Conservation (phyloP, 1,140 invertebrate genomes). For the Matsumurasca onukii region DNA sequence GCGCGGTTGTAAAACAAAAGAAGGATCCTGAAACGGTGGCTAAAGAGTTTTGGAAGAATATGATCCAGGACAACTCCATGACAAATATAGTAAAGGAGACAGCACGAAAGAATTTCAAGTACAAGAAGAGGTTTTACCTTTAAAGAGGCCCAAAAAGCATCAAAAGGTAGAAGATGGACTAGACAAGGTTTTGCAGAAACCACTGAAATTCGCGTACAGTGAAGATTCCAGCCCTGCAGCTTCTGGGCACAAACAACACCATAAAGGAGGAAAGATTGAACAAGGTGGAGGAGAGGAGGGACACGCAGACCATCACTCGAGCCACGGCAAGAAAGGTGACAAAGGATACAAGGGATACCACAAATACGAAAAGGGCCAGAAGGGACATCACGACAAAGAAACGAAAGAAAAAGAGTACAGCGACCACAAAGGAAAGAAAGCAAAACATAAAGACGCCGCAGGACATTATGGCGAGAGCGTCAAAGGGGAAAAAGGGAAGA, state of each 20-base stretch:
- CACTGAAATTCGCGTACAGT: conserved; percentile 25
- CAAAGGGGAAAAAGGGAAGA: conserved; percentile 47
- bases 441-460: conserved; percentile 47
- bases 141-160: conserved; percentile 32
- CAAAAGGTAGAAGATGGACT: conserved; percentile 15
- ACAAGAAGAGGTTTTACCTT: not conserved
- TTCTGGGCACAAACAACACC: conserved; percentile 27
- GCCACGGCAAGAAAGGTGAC: conserved; percentile 45
- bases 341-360: conserved; percentile 49
- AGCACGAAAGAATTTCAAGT: not conserved
- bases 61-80: not conserved
- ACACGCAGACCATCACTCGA: conserved; percentile 43
- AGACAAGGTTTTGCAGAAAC: conserved; percentile 14
- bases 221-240: conserved; percentile 23
- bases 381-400: conserved; percentile 49
- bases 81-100: not conserved
- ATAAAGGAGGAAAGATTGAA: conserved; percentile 39
- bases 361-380: conserved; percentile 47
- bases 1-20: conserved; percentile 17
- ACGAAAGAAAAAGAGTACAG: conserved; percentile 46
- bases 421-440: conserved; percentile 45
- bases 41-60: conserved; percentile 3
- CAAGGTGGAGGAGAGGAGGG: conserved; percentile 45
- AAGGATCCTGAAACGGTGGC: not conserved
- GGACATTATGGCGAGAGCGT: conserved; percentile 49